Evolutionary conservation across 2,888 invertebrate genomes (phyloP).

Genomic region (Lepidocyrtinus sp.): DNA sequence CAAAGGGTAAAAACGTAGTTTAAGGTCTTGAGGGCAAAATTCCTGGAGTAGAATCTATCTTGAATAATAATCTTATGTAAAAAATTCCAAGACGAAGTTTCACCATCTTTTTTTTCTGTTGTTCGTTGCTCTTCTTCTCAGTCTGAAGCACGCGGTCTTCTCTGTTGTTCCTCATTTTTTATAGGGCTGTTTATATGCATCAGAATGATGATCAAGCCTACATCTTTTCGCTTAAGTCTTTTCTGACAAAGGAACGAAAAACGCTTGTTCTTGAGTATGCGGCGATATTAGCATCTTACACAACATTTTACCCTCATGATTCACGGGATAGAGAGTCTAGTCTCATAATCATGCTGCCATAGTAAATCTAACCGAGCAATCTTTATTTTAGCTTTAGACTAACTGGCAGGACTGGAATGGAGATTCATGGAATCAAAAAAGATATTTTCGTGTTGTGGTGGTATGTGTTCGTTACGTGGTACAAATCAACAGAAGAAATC

Average conservation of each 20-base stretch:
- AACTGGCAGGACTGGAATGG: conserved; percentile 27
- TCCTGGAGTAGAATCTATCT: conserved; percentile 58
- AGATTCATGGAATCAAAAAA: conserved; percentile 2
- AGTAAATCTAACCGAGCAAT: conserved; percentile 54
- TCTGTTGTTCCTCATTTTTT: conserved; percentile 5
- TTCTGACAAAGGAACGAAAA: too few relatives aligned
- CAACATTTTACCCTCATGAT: conserved; percentile 46
- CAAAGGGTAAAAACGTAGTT: conserved; percentile 40
- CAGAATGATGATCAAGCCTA: conserved; percentile 22
- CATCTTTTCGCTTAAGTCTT: too few relatives aligned
- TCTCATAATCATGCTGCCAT: conserved; percentile 46
- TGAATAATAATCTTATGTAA: conserved; percentile 60
- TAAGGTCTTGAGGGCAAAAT: conserved; percentile 59
- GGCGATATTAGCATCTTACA: conserved; percentile 24
- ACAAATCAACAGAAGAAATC: conserved; percentile 47
- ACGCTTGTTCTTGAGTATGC: not conserved
- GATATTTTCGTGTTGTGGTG: conserved; percentile 14
- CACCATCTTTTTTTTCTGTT: conserved; percentile 44
- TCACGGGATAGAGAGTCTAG: conserved; percentile 30
- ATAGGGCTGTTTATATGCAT: not conserved
- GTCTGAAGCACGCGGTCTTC: not conserved
- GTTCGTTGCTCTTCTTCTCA: not conserved
- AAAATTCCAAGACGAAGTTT: conserved; percentile 59
- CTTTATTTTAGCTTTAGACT: conserved; percentile 32
- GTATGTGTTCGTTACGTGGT: conserved; percentile 19